phyloP scores from a whole-genome alignment of 2,797 vertebrate species.

The Pseudomugil tenellus region DNA sequence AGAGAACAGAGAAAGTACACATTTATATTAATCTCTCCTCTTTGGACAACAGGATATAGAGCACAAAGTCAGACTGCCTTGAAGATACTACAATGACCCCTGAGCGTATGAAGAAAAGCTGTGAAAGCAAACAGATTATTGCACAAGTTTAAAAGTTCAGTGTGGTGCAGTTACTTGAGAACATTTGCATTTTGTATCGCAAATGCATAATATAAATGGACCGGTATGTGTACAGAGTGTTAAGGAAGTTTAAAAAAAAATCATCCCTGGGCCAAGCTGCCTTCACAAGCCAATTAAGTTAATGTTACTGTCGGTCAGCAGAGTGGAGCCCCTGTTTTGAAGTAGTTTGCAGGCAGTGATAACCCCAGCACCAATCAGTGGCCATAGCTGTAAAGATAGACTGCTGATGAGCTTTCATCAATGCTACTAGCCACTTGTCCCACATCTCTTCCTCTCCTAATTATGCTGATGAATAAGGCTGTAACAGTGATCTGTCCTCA shows the following conservation, averaged over 20 bases:
- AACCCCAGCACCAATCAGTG: conserved; percentile 68
- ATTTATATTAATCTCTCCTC: neutral
- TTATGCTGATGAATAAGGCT: conserved; percentile 75
- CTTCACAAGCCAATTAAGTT: conserved; percentile 62
- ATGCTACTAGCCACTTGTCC: conserved; percentile 71
- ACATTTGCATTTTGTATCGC: conserved; percentile 22
- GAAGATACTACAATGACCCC: conserved; percentile 4
- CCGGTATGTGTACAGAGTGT: conserved; percentile 35
- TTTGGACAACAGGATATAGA: neutral
- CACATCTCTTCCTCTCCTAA: conserved; percentile 67
- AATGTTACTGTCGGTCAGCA: conserved; percentile 62
- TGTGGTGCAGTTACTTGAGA: neutral
- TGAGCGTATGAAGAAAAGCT: neutral
- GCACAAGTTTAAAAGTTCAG: neutral
- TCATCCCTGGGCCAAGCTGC: conserved; percentile 27
- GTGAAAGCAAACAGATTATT: neutral
- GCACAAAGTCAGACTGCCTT: neutral
- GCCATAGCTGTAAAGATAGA: conserved; percentile 63
- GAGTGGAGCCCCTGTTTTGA: conserved; percentile 54
- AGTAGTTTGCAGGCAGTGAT: conserved; percentile 65
- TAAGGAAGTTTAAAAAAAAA: conserved; percentile 50
- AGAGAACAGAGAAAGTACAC: neutral
- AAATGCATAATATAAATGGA: conserved; percentile 3
- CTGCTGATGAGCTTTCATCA: conserved; percentile 77
- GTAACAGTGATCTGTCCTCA: conserved; percentile 61